Conservation (phyloP, 2,797 vertebrate species). For the Aphelocoma californica region DNA sequence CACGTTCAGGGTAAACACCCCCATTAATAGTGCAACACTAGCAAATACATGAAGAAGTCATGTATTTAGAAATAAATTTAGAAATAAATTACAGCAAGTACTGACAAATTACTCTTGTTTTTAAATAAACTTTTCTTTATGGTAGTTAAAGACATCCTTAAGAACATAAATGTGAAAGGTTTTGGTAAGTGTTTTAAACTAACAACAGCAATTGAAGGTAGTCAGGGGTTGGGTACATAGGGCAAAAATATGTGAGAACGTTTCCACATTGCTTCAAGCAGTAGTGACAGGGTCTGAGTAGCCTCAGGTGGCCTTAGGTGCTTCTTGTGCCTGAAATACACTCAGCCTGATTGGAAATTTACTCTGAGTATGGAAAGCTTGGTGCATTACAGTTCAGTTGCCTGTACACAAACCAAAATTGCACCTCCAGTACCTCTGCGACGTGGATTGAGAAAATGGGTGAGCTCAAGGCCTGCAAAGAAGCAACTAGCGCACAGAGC, state of each 20-base stretch:
- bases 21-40: not conserved
- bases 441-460: not conserved
- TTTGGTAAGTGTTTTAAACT: not conserved
- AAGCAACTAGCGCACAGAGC: not conserved
- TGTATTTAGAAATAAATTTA: not conserved
- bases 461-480: not conserved
- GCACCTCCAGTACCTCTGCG: not conserved
- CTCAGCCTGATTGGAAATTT: not conserved
- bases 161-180: not conserved
- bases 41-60: not conserved
- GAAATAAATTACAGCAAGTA: not conserved
- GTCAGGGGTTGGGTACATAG: not conserved
- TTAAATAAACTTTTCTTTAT: not conserved
- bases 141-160: not conserved
- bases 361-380: not conserved
- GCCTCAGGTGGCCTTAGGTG: not conserved
- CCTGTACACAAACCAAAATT: not conserved
- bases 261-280: not conserved
- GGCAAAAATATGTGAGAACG: not conserved
- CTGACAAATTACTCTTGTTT: not conserved
- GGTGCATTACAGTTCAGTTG: not conserved
- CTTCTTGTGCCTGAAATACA: not conserved
- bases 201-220: not conserved
- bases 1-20: not conserved
- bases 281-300: not conserved